These are phyloP conservation scores for Apis cerana DNA, from an alignment of 1,140 invertebrate genomes.

Conservation along the genomic window DNA sequence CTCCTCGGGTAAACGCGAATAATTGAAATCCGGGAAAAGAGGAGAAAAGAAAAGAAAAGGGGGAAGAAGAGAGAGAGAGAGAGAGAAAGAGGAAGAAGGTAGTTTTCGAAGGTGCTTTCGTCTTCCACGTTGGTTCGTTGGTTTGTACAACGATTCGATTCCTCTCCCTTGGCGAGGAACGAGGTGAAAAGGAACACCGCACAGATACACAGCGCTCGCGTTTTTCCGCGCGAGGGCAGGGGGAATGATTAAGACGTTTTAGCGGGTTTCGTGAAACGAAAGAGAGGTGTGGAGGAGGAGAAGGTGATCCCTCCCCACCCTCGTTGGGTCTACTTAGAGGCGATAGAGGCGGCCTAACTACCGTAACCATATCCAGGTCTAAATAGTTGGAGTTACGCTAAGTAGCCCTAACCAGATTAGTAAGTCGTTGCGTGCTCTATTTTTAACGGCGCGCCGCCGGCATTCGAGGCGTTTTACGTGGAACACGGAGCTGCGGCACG, in stretches of 20 bases:
- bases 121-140: no score
- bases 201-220: background rate
- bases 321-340: slow-evolving; percentile 50
- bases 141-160: no score
- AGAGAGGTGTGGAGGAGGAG: background rate
- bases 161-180: no score
- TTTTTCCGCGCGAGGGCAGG: slow-evolving; percentile 58
- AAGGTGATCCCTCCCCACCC: slow-evolving; percentile 1
- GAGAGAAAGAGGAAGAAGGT: no score
- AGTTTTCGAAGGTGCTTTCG: no score
- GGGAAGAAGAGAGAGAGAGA: no score
- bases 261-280: slow-evolving; percentile 73
- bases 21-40: slow-evolving; percentile 5
- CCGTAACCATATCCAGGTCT: slow-evolving; percentile 79
- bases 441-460: slow-evolving; percentile 74
- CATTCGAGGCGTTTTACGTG: slow-evolving; percentile 55
- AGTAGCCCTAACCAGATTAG: slow-evolving; percentile 81
- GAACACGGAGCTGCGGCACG: slow-evolving; percentile 19
- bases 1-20: slow-evolving; percentile 36
- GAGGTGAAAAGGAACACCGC: background rate
- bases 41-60: background rate
- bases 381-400: slow-evolving; percentile 80
- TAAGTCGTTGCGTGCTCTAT: slow-evolving; percentile 81
- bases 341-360: slow-evolving; percentile 62
- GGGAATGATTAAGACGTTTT: slow-evolving; percentile 75